A percentile compares a stretch with the other conserved stretches of the same genome.
Conservation (phyloP, 2,113 vertebrate genomes). For the Cheirogaleus medius region DNA sequence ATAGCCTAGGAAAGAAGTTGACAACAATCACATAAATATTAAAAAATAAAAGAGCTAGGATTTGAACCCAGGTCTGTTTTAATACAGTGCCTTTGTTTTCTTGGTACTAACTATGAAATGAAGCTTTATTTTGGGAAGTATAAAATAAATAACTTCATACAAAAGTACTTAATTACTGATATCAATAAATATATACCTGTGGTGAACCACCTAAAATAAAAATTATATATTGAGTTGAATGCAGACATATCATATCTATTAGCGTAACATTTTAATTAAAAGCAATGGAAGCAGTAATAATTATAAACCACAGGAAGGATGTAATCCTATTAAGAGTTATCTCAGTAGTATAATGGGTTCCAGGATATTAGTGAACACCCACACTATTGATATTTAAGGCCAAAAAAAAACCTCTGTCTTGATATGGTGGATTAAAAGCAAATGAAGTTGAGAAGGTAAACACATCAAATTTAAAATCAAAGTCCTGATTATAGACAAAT, state of each 20-base stretch:
- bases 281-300: slow-evolving; percentile 42
- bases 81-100: neutral
- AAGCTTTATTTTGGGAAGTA: neutral
- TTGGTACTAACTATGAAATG: neutral
- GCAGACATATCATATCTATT: neutral
- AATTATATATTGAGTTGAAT: neutral
- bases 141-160: neutral
- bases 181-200: neutral
- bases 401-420: slow-evolving; percentile 15
- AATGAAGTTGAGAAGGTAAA: slow-evolving; percentile 34
- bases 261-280: slow-evolving; percentile 52
- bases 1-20: neutral
- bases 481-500: neutral
- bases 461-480: neutral
- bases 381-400: neutral
- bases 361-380: neutral
- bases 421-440: slow-evolving; percentile 18
- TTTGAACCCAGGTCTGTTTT: neutral
- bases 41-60: neutral
- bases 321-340: slow-evolving; percentile 57
- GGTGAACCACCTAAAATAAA: neutral
- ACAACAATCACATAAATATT: neutral
- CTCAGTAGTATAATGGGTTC: neutral
- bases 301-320: slow-evolving; percentile 30
- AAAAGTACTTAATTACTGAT: neutral